Evolutionary conservation across 2,888 invertebrate species (phyloP).

Genomic region (Lottia gigantea): DNA sequence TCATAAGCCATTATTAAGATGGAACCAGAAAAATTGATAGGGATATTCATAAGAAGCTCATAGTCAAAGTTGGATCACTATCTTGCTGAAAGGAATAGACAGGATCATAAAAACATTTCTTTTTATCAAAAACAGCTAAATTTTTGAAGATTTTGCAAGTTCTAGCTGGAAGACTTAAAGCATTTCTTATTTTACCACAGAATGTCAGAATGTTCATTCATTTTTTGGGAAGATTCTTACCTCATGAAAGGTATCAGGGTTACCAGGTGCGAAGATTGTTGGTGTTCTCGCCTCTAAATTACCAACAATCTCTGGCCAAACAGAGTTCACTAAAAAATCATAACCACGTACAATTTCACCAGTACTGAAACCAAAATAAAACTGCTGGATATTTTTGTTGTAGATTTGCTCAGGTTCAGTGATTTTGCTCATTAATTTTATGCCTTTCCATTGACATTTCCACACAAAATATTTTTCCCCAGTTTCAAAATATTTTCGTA

Average conservation of each 20-base stretch:
- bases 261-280: constrained; percentile 90
- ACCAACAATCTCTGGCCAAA: constrained; percentile 84
- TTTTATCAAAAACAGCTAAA: no score
- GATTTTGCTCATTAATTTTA: not conserved
- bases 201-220: no score
- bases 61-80: not conserved
- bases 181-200: no score
- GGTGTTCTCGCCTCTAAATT: constrained; percentile 74
- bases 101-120: no score
- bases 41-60: not conserved
- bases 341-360: constrained; percentile 73
- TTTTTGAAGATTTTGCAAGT: not conserved
- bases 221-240: no score
- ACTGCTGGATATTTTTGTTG: no score
- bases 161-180: not conserved
- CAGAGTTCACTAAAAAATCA: constrained; percentile 85
- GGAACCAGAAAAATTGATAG: not conserved
- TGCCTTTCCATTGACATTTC: no score
- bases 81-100: no score
- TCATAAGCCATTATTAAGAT: no score
- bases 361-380: constrained; percentile 39
- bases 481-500: no score
- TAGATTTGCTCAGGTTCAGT: no score
- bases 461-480: no score
- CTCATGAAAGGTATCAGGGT: constrained; percentile 86